Evolutionary conservation across 1,140 invertebrate species (phyloP), one percentile per base, ranked within the genome.

Genomic region (Oreohelix idahoensis): DNA sequence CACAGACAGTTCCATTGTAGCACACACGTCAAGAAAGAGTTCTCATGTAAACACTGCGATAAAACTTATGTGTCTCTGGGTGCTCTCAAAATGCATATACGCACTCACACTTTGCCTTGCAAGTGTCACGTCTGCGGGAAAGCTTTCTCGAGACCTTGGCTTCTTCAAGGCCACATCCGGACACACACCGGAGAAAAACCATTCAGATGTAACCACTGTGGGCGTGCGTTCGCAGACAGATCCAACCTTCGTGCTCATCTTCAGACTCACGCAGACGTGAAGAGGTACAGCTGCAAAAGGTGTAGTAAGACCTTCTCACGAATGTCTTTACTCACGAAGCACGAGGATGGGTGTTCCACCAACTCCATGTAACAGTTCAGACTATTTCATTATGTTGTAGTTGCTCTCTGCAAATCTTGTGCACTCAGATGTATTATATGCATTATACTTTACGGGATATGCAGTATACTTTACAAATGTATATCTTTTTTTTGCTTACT

Each of bases 81-180:
- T 42, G 98, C 98, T 0, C 94, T 99, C 0, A 99, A 99, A 92
- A 99, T 99, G 98, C 98, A 99, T 93, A 99, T 99, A 86, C 94
- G 98, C 63, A 99, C 98, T 0, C 98, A 99, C 92, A 99, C 98
- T 0, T 93, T 99, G 83, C 98, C 98, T 0, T 99, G 98, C 94
- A 98, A 98, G 93, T 99, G 98, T 92, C 95, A 96, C 84, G 93
- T 98, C 32, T 99, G 98, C 91, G 98, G 98, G 0, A 99, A 99
- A 91, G 97, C 98, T 0, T 99, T 99, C 93, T 98, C 97, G 0
- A 94, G 98, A 42, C 98, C 98, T 0, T 99, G 98, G 98, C 93
- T 99, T 39, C 94, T 99, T 1, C 97, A 99, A 93, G 93, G 93
- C 17, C 93, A 93, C 82, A 89, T 93, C 15, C 74, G 93, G 36